phyloP scores from a whole-genome alignment of 2,797 vertebrate species.

The Pseudochromis fuscus region DNA sequence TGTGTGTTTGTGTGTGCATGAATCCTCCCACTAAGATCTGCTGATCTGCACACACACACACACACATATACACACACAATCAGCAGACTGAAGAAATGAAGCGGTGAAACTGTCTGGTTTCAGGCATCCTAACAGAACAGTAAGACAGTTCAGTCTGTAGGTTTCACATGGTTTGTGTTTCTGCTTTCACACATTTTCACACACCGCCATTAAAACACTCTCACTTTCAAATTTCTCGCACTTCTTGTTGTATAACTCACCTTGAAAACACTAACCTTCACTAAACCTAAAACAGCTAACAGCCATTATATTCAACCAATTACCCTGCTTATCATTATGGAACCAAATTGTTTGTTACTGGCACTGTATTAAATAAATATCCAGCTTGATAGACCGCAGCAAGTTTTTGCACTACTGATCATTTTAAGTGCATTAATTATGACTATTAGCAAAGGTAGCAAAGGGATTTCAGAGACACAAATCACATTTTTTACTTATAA shows the following conservation, averaged over 20 bases:
- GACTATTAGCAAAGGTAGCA: not conserved
- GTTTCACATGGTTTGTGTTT: constrained; percentile 23
- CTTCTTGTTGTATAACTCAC: constrained; percentile 13
- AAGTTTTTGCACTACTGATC: not conserved
- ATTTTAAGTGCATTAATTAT: not conserved
- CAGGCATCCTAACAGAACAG: constrained; percentile 26
- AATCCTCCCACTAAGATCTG: constrained; percentile 26
- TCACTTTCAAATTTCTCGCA: constrained; percentile 13
- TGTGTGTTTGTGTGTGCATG: constrained; percentile 9
- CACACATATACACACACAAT: constrained; percentile 23
- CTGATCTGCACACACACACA: constrained; percentile 25
- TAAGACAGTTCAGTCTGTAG: not conserved
- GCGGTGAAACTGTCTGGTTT: constrained; percentile 24
- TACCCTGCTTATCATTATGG: not conserved
- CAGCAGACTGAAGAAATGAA: constrained; percentile 53
- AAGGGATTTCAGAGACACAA: not conserved
- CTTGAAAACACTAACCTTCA: constrained; percentile 7
- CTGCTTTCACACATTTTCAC: constrained; percentile 33
- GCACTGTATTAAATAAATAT: not conserved
- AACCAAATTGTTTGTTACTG: no score
- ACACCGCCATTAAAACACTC: constrained; percentile 12
- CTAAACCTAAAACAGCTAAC: constrained; percentile 5
- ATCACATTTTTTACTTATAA: not conserved
- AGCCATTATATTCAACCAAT: not conserved
- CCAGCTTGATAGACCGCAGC: not conserved